Evolutionary conservation across 2,797 vertebrate genomes (phyloP).

Genomic region (Lophius americanus): DNA sequence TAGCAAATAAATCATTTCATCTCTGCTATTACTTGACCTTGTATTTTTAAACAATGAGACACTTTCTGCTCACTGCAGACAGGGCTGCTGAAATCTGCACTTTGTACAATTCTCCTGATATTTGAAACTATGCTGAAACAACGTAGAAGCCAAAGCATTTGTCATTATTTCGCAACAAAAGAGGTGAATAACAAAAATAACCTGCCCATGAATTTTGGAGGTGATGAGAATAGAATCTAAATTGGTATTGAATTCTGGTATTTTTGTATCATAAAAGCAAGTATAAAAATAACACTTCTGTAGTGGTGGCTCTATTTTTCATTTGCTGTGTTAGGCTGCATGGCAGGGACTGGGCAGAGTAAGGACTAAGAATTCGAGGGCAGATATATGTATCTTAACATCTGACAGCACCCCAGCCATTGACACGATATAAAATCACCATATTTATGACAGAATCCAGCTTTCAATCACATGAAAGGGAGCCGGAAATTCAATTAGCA

Average conservation of each 20-base stretch:
- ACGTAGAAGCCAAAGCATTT: not conserved
- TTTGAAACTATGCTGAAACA: not conserved
- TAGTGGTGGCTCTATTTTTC: not conserved
- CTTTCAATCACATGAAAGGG: conserved; percentile 40
- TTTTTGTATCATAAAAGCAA: not conserved
- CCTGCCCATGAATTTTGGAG: not conserved
- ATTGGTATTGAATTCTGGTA: not conserved
- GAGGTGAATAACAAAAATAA: not conserved
- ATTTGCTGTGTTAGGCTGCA: not conserved
- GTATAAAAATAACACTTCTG: not conserved
- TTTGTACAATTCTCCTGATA: not conserved
- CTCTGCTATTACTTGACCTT: conserved; percentile 10
- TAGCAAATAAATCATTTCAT: conserved; percentile 2
- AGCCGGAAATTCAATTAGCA: conserved; percentile 45
- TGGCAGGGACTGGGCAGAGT: conserved; percentile 11
- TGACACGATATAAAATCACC: conserved; percentile 22
- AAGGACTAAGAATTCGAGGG: not conserved
- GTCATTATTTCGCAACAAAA: not conserved
- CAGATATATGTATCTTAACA: not conserved
- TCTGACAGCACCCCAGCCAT: conserved; percentile 24
- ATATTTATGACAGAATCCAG: conserved; percentile 31
- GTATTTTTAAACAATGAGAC: conserved; percentile 13
- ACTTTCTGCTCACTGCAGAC: not conserved
- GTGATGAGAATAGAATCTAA: not conserved
- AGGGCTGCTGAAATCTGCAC: conserved; percentile 18